Percentiles rank a stretch among this genome's conserved stretches.
Conservation (phyloP, 1,140 invertebrate genomes). For the Tribolium madens region DNA sequence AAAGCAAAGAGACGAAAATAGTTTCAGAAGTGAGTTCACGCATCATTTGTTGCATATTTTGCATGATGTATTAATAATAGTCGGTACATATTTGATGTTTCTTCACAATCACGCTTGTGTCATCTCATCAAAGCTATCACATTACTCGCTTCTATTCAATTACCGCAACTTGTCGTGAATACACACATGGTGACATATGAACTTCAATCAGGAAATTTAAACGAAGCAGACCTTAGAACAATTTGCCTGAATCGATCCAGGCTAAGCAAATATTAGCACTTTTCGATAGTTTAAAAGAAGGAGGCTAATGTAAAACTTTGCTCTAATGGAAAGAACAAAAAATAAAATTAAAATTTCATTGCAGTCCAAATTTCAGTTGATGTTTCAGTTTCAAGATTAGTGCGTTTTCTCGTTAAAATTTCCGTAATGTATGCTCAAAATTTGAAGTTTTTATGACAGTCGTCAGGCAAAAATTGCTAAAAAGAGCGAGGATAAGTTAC, state of each 20-base stretch:
- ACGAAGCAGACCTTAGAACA: not conserved
- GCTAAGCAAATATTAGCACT: not conserved
- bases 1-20: not conserved
- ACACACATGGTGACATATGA: slow-evolving; percentile 17
- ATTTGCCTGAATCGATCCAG: not conserved
- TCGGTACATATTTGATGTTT: slow-evolving; percentile 35
- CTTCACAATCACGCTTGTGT: slow-evolving; percentile 17
- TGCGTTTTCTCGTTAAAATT: no score
- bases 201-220: slow-evolving; percentile 8
- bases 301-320: not conserved
- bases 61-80: slow-evolving; percentile 8
- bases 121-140: slow-evolving; percentile 27
- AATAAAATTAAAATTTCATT: not conserved
- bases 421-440: not conserved
- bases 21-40: not conserved
- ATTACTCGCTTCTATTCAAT: slow-evolving; percentile 31
- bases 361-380: no score
- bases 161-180: slow-evolving; percentile 11
- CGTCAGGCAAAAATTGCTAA: not conserved
- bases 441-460: not conserved
- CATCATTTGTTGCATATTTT: not conserved
- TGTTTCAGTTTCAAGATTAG: not conserved
- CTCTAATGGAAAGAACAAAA: not conserved
- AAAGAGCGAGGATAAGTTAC: not conserved
- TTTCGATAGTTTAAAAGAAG: not conserved